Evolutionary conservation across 2,113 vertebrate species (phyloP), one percentile per base, ranked within the genome.

Genomic region (Gobiocypris rarus): DNA sequence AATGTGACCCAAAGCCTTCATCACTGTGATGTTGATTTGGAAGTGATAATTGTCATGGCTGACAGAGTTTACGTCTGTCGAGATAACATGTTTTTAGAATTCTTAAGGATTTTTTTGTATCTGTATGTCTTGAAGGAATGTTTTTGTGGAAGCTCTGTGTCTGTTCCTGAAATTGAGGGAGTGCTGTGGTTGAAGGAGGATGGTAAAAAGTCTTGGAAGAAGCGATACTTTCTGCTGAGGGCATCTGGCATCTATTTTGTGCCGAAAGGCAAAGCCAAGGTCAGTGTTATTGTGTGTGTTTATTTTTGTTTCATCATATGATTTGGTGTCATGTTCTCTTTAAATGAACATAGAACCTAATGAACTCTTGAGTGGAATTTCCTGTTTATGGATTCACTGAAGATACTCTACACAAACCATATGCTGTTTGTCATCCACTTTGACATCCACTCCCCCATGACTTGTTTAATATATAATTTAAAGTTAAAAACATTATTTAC

Each of bases 191-290:
- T 99, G 86, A 98, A 99, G 91, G 98, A 99, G 7, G 73, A 75
- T 75, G 73, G 73, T 28, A 75, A 75, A 52, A 75, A 75, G 73
- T 75, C 73, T 52, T 58, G 98, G 98, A 99, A 99, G 92, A 99
- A 99, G 80, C 96, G 98, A 71, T 99, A 99, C 86, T 99, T 99
- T 92, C 96, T 99, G 79, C 95, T 99, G 73, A 91, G 98, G 84
- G 98, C 98, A 54, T 99, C 98, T 81, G 97, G 98, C 83, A 97
- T 99, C 90, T 99, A 99, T 91, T 99, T 98, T 78, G 97, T 99
- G 82, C 98, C 98, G 58, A 99, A 99, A 93, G 98, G 97, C 88
- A 99, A 99, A 91, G 96, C 97, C 61, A 99, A 99, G 96, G 98
- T 99, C 81, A 80, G 92, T 69, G 15, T 71, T 38, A 11, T 34